phyloP scores from a whole-genome alignment of 2,888 invertebrate genomes.

The Epinotia nisella region DNA sequence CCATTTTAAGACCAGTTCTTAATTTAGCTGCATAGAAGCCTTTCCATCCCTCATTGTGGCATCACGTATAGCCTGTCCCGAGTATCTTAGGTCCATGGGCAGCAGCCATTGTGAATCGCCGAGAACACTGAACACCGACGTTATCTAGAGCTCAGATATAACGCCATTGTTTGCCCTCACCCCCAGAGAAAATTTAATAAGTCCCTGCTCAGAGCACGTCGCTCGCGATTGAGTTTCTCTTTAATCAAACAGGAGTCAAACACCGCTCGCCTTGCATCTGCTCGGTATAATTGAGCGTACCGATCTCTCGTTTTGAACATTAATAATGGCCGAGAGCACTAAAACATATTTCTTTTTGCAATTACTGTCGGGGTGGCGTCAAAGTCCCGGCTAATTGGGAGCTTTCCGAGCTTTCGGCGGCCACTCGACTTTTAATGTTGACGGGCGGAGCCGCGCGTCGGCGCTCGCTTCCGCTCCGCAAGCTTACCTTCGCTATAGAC shows the following conservation, averaged over 20 bases:
- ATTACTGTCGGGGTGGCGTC: slow-evolving; percentile 70
- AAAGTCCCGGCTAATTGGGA: slow-evolving; percentile 80
- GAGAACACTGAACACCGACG: slow-evolving; percentile 62
- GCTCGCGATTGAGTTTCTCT: slow-evolving; percentile 70
- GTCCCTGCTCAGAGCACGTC: slow-evolving; percentile 66
- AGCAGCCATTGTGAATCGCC: slow-evolving; percentile 68
- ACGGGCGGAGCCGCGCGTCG: slow-evolving; percentile 53
- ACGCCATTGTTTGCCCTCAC: slow-evolving; percentile 72
- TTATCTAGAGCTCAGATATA: slow-evolving; percentile 77
- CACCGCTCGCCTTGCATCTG: slow-evolving; percentile 56
- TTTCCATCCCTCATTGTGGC: too few species aligned
- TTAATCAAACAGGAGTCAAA: slow-evolving; percentile 71
- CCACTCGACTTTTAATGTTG: slow-evolving; percentile 76
- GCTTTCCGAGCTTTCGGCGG: slow-evolving; percentile 72
- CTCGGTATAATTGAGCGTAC: slow-evolving; percentile 48
- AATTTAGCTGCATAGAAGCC: too few species aligned
- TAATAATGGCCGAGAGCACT: slow-evolving; percentile 71
- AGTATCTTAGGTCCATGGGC: too few species aligned
- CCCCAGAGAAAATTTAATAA: slow-evolving; percentile 77
- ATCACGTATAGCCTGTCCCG: too few species aligned
- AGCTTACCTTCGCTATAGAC: slow-evolving; percentile 36
- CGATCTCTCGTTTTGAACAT: slow-evolving; percentile 56
- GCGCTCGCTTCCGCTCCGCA: slow-evolving; percentile 41
- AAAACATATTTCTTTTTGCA: slow-evolving; percentile 78
- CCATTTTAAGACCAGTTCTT: too few species aligned